These are phyloP conservation scores for Glyptemys insculpta DNA, from an alignment of 2,797 vertebrate genomes.

Conservation along the genomic window DNA sequence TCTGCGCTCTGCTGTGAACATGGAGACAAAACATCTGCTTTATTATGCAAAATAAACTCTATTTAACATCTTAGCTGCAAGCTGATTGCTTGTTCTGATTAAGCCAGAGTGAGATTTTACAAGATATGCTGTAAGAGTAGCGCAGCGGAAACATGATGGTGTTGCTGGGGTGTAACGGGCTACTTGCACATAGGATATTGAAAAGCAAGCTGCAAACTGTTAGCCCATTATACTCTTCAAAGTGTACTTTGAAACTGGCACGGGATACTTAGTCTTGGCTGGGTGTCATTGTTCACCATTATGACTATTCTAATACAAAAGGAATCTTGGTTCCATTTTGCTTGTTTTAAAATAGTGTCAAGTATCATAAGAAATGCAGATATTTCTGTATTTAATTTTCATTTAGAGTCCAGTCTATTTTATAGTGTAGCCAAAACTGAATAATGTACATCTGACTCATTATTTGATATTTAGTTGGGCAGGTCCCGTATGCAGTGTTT, in stretches of 20 bases:
- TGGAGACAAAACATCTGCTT: rapidly evolving
- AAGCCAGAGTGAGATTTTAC: background rate
- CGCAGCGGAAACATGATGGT: background rate
- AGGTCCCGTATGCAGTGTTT: conserved; percentile 14
- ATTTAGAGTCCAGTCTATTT: background rate
- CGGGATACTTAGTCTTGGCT: background rate
- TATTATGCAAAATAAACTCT: background rate
- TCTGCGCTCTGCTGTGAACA: background rate
- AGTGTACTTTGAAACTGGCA: conserved; percentile 41
- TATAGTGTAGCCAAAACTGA: background rate
- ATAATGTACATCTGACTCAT: background rate
- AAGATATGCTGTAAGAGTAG: background rate
- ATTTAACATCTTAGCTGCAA: background rate
- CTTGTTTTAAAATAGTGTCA: background rate
- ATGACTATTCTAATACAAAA: conserved; percentile 8
- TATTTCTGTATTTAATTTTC: background rate
- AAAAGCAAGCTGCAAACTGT: background rate
- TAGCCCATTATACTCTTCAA: background rate
- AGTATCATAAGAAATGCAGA: conserved; percentile 8
- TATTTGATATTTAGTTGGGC: conserved; percentile 42
- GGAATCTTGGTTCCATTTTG: rapidly evolving
- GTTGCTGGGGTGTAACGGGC: background rate
- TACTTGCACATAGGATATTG: background rate
- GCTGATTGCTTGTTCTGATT: background rate
- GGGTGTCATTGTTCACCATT: conserved; percentile 18